These are phyloP conservation scores for Hypomecis atomaria DNA, from an alignment of 2,888 invertebrate species.

Conservation along the genomic window DNA sequence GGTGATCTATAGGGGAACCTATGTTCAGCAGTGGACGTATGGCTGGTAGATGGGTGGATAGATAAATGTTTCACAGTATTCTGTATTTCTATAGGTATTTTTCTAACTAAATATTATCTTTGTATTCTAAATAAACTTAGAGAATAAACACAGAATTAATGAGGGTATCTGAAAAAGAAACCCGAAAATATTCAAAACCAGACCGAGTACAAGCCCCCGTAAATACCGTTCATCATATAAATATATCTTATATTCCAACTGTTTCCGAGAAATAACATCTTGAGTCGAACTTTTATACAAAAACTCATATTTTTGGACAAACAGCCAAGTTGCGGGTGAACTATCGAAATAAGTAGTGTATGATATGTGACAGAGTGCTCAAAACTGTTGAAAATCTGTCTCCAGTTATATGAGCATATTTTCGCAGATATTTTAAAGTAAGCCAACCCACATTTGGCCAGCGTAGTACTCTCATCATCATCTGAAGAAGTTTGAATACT, in stretches of 20 bases:
- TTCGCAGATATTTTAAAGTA: too few species aligned
- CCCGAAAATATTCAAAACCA: neutral
- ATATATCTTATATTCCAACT: conserved; percentile 12
- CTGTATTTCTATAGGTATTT: too few species aligned
- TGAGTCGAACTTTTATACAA: conserved; percentile 20
- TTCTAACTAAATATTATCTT: too few species aligned
- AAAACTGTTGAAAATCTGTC: neutral
- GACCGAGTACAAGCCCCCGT: conserved; percentile 2
- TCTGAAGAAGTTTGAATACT: too few species aligned
- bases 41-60: too few species aligned
- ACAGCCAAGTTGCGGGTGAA: conserved; percentile 18
- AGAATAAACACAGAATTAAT: too few species aligned
- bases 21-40: too few species aligned
- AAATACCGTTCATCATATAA: neutral
- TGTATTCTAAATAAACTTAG: too few species aligned
- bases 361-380: neutral
- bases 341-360: neutral
- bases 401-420: neutral
- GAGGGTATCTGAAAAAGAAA: neutral
- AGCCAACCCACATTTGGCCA: too few species aligned
- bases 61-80: too few species aligned
- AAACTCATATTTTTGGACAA: conserved; percentile 27
- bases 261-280: conserved; percentile 9
- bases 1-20: too few species aligned
- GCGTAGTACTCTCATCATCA: too few species aligned